These are phyloP conservation scores for Sinocyclocheilus grahami DNA, from an alignment of 2,113 vertebrate species.

Conservation along the genomic window DNA sequence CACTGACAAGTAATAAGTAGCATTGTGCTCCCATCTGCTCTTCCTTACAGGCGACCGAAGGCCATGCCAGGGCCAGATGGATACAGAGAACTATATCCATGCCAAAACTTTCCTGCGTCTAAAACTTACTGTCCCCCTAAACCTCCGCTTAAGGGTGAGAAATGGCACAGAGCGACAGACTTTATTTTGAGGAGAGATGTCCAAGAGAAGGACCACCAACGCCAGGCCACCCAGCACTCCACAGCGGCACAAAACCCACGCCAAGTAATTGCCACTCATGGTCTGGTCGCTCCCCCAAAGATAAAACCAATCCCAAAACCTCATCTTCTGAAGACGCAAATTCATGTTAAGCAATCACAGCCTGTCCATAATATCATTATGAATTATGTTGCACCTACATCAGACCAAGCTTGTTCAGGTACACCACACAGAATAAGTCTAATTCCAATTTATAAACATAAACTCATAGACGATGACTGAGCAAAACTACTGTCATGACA, in stretches of 20 bases:
- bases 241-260: neutral
- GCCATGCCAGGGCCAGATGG: constrained; percentile 27
- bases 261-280: neutral
- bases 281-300: neutral
- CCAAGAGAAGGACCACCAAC: neutral
- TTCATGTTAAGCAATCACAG: neutral
- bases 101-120: constrained; percentile 15
- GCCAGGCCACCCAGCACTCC: neutral
- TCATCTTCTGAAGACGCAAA: neutral
- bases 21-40: constrained; percentile 9
- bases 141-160: constrained; percentile 10
- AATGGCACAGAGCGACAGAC: constrained; percentile 1
- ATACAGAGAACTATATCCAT: neutral
- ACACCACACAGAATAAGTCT: neutral
- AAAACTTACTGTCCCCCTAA: constrained; percentile 28
- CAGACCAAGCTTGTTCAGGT: neutral
- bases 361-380: neutral
- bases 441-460: neutral
- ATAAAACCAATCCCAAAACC: constrained; percentile 37
- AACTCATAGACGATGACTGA: neutral
- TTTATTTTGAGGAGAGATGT: constrained; percentile 3
- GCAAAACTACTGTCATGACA: neutral
- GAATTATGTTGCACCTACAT: neutral
- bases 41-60: neutral
- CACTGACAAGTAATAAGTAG: constrained; percentile 5